Base-by-base conservation (phyloP, 2,113 vertebrate genomes). In the Chionis minor region DNA sequence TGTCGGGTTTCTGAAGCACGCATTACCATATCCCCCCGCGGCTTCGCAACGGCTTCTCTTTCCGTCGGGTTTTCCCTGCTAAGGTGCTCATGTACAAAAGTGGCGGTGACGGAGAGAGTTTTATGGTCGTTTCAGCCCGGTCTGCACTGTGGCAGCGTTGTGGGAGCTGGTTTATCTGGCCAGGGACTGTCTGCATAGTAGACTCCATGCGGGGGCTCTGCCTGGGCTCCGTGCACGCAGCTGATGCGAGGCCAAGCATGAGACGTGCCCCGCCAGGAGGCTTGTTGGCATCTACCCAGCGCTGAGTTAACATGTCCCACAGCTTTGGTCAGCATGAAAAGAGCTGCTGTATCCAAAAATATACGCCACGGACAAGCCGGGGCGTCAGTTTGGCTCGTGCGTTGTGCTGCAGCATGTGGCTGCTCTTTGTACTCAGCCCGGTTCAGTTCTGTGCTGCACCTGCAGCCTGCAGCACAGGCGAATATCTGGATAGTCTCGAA, bases 111-210 rank as follows among this genome's bases (percentile, higher is more conserved):
- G 65, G 72, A 93, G 74, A 55, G 45, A 38, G 22, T 78, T 74
- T 54, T 42, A 6, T 2, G 8, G 16, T 71, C 0, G 0, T 65
- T 83, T 35, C 73, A 84, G 86, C 44, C 28, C 1, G 0, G 1
- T 20, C 56, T 49, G 26, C n/a, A 21, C 51, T 47, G 47, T 84
- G 56, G 52, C 69, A 51, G 45, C 4, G 0, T 0, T 66, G 63
- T 51, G 55, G 55, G 55, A 91, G 26, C 63, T 84, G 35, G 47
- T 94, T 74, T 63, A 10, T 71, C 69, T 84, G 30, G 27, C 69
- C 52, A 47, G 65, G 51, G 61, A 55, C 88, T 0, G 0, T 55
- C 45, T 56, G 23, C 33, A 58, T 63, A 12, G n/a, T 38, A 51
- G 12, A 51, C 49, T 24, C 49, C 49, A 7, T 24, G 49, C 49